A percentile compares a stretch with the other conserved stretches of the same genome.
phyloP scores from a whole-genome alignment of 2,888 invertebrate species.

The Trilocha varians region DNA sequence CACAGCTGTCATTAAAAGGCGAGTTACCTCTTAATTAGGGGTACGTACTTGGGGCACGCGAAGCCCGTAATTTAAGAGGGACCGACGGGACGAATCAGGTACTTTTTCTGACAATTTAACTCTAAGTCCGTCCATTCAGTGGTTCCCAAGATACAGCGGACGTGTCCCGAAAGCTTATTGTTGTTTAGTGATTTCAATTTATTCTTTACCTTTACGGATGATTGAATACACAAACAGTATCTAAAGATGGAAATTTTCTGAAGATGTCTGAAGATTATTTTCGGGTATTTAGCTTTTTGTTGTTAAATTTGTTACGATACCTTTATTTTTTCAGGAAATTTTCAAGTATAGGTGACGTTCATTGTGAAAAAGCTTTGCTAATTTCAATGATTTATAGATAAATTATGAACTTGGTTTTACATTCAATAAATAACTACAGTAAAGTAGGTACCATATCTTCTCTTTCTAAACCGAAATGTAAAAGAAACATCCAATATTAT shows the following conservation, averaged over 20 bases:
- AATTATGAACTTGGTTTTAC: no score
- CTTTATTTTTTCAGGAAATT: not conserved
- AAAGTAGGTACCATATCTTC: no score
- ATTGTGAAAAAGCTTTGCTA: no score
- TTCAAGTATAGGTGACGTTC: not conserved
- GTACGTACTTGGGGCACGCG: slow-evolving; percentile 3
- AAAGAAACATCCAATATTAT: no score
- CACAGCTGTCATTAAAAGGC: slow-evolving; percentile 6
- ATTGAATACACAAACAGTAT: slow-evolving; percentile 9
- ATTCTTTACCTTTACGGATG: slow-evolving; percentile 12
- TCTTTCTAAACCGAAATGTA: no score
- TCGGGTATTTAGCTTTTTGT: not conserved
- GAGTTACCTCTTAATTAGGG: slow-evolving; percentile 7
- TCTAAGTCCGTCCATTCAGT: slow-evolving; percentile 11
- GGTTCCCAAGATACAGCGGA: slow-evolving; percentile 12
- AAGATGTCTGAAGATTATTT: not conserved
- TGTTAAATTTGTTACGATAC: not conserved
- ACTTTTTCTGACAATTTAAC: slow-evolving; percentile 8
- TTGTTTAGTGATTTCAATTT: slow-evolving; percentile 20
- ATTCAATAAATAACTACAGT: no score
- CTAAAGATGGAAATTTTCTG: not conserved
- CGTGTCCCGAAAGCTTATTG: slow-evolving; percentile 18
- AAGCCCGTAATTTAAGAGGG: slow-evolving; percentile 7
- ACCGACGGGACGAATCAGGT: slow-evolving; percentile 7
- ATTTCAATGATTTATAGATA: no score